Conservation (phyloP, 1,140 invertebrate species). For the Drosophila burlai region DNA sequence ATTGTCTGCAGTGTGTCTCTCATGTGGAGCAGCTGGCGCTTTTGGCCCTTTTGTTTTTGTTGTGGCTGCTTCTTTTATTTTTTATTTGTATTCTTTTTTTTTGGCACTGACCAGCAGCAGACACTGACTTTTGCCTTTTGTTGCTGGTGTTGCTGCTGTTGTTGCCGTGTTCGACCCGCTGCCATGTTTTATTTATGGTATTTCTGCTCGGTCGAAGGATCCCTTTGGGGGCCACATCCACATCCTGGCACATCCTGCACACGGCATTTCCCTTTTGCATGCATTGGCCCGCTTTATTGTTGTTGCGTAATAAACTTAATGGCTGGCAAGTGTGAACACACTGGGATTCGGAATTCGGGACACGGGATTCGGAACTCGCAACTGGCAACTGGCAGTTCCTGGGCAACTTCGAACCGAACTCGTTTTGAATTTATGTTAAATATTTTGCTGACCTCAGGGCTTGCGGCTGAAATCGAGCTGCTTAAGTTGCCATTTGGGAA, state of each 20-base stretch:
- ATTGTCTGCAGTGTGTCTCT: slow-evolving; percentile 47
- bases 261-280: slow-evolving; percentile 56
- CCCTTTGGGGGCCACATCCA: slow-evolving; percentile 68
- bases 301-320: slow-evolving; percentile 84
- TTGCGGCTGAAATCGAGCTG: slow-evolving; percentile 51
- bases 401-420: slow-evolving; percentile 19
- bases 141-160: slow-evolving; percentile 44
- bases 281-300: slow-evolving; percentile 76
- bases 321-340: slow-evolving; percentile 78
- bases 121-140: slow-evolving; percentile 63
- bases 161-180: slow-evolving; percentile 48
- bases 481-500: slow-evolving; percentile 67
- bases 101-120: slow-evolving; percentile 71
- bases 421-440: slow-evolving; percentile 76
- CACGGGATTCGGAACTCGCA: slow-evolving; percentile 9
- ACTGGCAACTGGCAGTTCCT: not conserved
- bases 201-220: slow-evolving; percentile 68
- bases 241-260: slow-evolving; percentile 54
- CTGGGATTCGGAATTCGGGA: slow-evolving; percentile 21
- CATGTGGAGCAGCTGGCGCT: slow-evolving; percentile 60
- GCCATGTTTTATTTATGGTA: slow-evolving; percentile 81
- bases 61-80: slow-evolving; percentile 10
- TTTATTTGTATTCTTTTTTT: slow-evolving; percentile 40
- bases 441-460: slow-evolving; percentile 63
- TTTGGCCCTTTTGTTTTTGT: slow-evolving; percentile 38